Conservation (phyloP, 2,113 vertebrate genomes). For the Microtus oregoni region DNA sequence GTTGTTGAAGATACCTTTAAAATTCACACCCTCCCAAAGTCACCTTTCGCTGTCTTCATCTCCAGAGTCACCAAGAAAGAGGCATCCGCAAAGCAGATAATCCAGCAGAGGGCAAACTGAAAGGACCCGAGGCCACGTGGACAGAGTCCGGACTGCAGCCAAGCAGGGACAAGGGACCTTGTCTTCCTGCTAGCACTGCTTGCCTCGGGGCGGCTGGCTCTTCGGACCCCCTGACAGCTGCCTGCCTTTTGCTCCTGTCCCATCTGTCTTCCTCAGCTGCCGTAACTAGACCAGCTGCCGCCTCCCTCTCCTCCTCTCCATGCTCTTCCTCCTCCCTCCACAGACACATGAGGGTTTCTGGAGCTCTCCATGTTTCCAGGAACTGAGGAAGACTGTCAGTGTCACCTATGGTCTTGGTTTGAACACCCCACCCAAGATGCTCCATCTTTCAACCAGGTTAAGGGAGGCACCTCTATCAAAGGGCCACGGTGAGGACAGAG, state of each 20-base stretch:
- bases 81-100: not conserved
- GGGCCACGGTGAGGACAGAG: not conserved
- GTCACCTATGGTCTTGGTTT: not conserved
- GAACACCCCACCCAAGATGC: not conserved
- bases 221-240: not conserved
- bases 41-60: not conserved
- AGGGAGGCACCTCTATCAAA: not conserved
- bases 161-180: accelerated
- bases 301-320: too few relatives aligned
- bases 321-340: not conserved
- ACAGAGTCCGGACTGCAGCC: not conserved
- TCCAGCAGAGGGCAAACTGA: not conserved
- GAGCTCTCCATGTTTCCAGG: not conserved
- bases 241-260: not conserved
- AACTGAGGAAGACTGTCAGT: not conserved
- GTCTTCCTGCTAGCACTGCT: not conserved
- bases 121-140: not conserved
- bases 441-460: not conserved
- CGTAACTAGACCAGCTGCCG: not conserved
- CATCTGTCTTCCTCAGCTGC: not conserved
- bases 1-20: not conserved
- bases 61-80: not conserved
- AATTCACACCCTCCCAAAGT: not conserved
- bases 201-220: not conserved
- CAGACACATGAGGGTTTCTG: not conserved